These are phyloP conservation scores for Hydrotaea cyrtoneurina DNA, from an alignment of 2,888 invertebrate species.

Conservation along the genomic window DNA sequence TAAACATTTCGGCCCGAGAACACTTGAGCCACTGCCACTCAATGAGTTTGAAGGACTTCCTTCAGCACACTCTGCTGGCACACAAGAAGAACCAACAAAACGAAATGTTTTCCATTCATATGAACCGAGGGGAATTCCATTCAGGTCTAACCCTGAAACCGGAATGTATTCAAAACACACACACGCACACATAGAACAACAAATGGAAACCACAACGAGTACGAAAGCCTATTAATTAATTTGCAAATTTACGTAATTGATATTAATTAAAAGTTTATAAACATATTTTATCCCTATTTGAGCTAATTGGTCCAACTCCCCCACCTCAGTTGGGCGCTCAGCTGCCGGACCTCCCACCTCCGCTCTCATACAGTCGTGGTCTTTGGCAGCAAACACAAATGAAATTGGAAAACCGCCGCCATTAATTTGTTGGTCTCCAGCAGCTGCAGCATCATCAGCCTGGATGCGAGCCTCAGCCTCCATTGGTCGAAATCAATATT, in stretches of 20 bases:
- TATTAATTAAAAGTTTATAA: constrained; percentile 50
- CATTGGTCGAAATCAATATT: constrained; percentile 67
- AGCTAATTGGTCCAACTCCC: background rate
- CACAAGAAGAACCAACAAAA: background rate
- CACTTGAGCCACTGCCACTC: constrained; percentile 67
- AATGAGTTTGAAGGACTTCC: constrained; percentile 58
- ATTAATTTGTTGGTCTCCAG: constrained; percentile 56
- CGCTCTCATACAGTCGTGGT: background rate
- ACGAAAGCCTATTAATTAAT: constrained; percentile 61
- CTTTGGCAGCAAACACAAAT: constrained; percentile 5
- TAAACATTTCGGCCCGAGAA: constrained; percentile 63
- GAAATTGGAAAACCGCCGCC: constrained; percentile 59
- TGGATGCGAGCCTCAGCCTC: constrained; percentile 22
- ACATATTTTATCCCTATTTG: constrained; percentile 48
- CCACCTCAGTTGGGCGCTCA: background rate
- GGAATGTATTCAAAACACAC: background rate
- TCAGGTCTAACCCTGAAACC: too few species aligned
- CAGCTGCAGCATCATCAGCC: constrained; percentile 24
- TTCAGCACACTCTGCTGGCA: constrained; percentile 21
- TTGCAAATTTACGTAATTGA: constrained; percentile 64
- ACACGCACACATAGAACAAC: background rate
- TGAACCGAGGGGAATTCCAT: background rate
- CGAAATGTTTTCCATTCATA: background rate
- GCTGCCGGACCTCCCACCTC: background rate
- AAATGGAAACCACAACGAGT: constrained; percentile 3